Base-by-base conservation (phyloP, 2,888 invertebrate genomes). In the Drosophila meridiana region DNA sequence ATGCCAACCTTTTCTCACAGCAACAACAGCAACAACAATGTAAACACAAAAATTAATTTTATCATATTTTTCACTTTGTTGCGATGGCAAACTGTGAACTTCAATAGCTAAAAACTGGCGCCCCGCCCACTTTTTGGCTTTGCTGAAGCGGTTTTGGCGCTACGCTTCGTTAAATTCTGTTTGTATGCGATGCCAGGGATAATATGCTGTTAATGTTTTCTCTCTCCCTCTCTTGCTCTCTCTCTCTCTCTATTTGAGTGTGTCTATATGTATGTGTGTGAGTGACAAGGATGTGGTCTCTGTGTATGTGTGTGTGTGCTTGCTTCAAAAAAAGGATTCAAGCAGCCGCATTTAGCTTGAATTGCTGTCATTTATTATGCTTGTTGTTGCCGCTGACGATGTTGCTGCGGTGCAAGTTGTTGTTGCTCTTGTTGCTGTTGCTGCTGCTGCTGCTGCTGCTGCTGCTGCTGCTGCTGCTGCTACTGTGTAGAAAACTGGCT, bases 201-300 rank as follows among this genome's bases (percentile, higher is more conserved):
- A 87, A 90, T 87, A 87, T 90, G 88, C 88, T 88, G 90, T 87
- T 88, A 89, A 89, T 88, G 88, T 73, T 75, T 72, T 69, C 73
- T 59, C 76, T 73, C 60, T 59, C 42, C 36, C 56, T 55, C 36
- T 43, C 34, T 20, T 20, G 20, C 42, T 36, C 56, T 55, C 36
- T 43, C 34, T 69, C 42, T 36, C 56, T 55, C 36, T 43, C 34
- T 20, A 20, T 20, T 20, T 20, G 20, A 20, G 20, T 20, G 20
- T 50, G 43, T 20, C 40, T 47, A 26, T 34, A 43, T 30, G 52
- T 61, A 55, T 66, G 45, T 50, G 62, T 55, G 47, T 68, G 52
- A 68, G 45, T 58, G 61, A 26, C 75, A 55, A 74, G 70, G 50
- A 65, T 72, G 80, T 66, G 73, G 59, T 67, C 38, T 48, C 47